Evolutionary conservation across 2,797 vertebrate genomes (phyloP), one percentile per base, ranked within the genome.

Genomic region (Enteromius radiatus): DNA sequence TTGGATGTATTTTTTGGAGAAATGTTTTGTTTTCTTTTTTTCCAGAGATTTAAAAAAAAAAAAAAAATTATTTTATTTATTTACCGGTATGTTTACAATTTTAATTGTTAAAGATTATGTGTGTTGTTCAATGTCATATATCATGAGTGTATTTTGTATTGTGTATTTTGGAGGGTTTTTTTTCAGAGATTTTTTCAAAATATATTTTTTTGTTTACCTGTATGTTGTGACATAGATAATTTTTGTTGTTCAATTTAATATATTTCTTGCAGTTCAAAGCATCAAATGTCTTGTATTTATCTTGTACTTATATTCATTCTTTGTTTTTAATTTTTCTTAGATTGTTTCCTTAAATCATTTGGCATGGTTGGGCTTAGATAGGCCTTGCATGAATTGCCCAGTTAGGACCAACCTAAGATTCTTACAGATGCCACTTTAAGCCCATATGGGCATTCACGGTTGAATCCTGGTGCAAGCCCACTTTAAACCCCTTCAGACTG

Each of bases 391-490:
- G 33, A 36, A 36, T 36, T 36, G 33, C 33, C 33, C 33, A 36
- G 33, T 36, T 26, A 69, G 21, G 67, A 69, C 67, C 38, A 9
- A 69, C 21, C 26, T 43, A 45, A 43, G n/a, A 69, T 26, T 11
- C 67, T 45, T 45, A 43, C 67, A 69, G 67, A 43, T 5, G 38
- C 41, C 67, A 69, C 67, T 69, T 69, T 43, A 69, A 69, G n/a
- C 67, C 67, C 67, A 69, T 26, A 43, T 14, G 38, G 41, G n/a
- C 38, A 69, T 69, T 43, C 67, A 69, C 11, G 38, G 38, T 43
- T 26, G 67, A 43, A 69, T 69, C n/a, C 38, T 43, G 38, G 67
- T 69, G n/a, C 67, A 69, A 69, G 38, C 67, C 67, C 67, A 69
- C n/a, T 69, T 45, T 43, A 69, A 26, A 69, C n/a, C 67, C 67